Conservation (phyloP, 92 coral and sea anemone genomes). For the Plumapathes pennacea region DNA sequence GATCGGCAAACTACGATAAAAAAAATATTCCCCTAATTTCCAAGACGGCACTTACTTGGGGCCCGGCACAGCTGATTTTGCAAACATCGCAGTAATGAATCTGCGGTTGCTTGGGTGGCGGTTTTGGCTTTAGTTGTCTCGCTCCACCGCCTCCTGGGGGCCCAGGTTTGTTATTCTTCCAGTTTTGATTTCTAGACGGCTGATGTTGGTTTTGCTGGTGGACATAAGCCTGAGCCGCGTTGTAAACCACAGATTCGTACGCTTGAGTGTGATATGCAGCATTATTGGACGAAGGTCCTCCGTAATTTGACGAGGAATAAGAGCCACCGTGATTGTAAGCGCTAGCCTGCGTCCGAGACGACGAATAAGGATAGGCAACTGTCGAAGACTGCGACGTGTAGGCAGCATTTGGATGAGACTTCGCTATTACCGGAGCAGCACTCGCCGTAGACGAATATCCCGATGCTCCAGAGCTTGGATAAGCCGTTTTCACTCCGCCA, state of each 20-base stretch:
- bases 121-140: slow-evolving; percentile 62
- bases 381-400: slow-evolving; percentile 79
- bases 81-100: slow-evolving; percentile 98
- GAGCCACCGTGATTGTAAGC: slow-evolving; percentile 81
- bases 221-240: slow-evolving; percentile 94
- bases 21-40: no score
- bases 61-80: slow-evolving; percentile 98
- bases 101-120: slow-evolving; percentile 92
- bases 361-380: slow-evolving; percentile 91
- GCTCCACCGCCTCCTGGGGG: slow-evolving; percentile 41
- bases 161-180: slow-evolving; percentile 68
- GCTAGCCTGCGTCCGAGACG: slow-evolving; percentile 77
- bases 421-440: slow-evolving; percentile 71
- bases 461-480: slow-evolving; percentile 74
- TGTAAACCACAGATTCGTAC: slow-evolving; percentile 97
- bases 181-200: slow-evolving; percentile 68
- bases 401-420: slow-evolving; percentile 79
- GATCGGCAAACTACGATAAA: no score
- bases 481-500: slow-evolving; percentile 78
- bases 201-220: slow-evolving; percentile 90
- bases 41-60: slow-evolving; percentile 63
- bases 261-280: slow-evolving; percentile 90
- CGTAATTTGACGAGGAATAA: slow-evolving; percentile 73
- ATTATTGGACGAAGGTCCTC: slow-evolving; percentile 66
- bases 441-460: slow-evolving; percentile 86